Conservation (phyloP, 1,140 invertebrate species). For the Cheumatopsyche charites region DNA sequence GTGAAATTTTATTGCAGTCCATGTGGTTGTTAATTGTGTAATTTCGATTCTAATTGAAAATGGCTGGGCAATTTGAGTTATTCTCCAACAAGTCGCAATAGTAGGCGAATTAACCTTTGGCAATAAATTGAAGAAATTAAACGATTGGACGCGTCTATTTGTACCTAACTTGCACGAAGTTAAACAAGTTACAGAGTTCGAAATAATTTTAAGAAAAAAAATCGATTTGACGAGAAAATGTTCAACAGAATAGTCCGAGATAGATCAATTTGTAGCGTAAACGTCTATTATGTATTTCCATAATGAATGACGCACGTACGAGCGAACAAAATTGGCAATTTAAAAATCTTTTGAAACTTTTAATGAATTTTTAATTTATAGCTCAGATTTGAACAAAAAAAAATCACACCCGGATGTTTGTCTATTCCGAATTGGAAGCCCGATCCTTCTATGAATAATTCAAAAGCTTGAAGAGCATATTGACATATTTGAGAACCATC, state of each 20-base stretch:
- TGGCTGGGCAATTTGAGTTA: conserved; percentile 14
- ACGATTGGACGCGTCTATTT: conserved; percentile 37
- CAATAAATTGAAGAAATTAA: conserved; percentile 38
- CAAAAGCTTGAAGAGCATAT: background rate
- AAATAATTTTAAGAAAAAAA: too few relatives aligned
- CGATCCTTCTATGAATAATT: background rate
- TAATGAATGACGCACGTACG: background rate
- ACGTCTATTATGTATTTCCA: too few relatives aligned
- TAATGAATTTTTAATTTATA: background rate
- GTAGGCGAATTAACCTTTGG: conserved; percentile 36
- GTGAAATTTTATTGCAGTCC: too few relatives aligned
- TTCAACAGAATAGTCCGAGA: too few relatives aligned
- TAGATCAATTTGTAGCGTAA: too few relatives aligned
- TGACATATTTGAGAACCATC: background rate
- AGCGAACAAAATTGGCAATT: too few relatives aligned
- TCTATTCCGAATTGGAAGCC: background rate
- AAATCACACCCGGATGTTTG: background rate
- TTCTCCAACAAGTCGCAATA: conserved; percentile 2
- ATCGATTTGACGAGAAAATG: too few relatives aligned
- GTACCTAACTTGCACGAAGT: background rate
- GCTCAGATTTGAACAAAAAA: too few relatives aligned
- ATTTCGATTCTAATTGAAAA: conserved; percentile 18
- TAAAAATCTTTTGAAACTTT: too few relatives aligned
- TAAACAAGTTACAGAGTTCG: too few relatives aligned
- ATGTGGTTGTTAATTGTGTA: too few relatives aligned